Conservation (phyloP, 2,113 vertebrate genomes). For the Alectura lathami region DNA sequence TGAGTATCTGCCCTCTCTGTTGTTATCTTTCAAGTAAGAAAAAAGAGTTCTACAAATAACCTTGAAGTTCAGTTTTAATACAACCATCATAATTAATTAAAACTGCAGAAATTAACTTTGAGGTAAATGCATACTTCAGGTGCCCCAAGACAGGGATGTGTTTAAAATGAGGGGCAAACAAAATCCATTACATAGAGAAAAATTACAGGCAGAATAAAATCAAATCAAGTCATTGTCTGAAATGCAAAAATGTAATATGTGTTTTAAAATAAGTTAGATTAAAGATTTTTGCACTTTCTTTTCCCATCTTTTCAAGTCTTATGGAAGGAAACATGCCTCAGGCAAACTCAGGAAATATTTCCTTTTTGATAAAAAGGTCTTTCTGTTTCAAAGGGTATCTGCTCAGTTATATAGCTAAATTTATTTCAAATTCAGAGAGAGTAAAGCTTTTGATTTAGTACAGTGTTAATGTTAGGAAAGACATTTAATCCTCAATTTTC, state of each 20-base stretch:
- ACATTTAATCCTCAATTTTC: constrained; percentile 19
- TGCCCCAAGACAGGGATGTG: not conserved
- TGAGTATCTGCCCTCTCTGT: not conserved
- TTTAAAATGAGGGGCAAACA: constrained; percentile 39
- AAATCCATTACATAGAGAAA: not conserved
- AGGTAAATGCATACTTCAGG: not conserved
- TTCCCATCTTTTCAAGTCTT: constrained; percentile 13
- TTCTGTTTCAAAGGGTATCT: constrained; percentile 46
- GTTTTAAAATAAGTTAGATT: constrained; percentile 13
- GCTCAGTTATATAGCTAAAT: not conserved
- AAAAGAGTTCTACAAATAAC: not conserved
- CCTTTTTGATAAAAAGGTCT: constrained; percentile 22
- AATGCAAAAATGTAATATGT: constrained; percentile 24
- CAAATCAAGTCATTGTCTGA: constrained; percentile 21
- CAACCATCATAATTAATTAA: constrained; percentile 29
- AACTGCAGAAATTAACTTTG: constrained; percentile 33
- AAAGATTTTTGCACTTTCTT: constrained; percentile 38
- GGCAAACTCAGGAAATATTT: constrained; percentile 13
- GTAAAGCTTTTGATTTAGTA: constrained; percentile 43
- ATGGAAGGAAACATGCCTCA: constrained; percentile 6
- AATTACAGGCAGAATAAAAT: constrained; percentile 13
- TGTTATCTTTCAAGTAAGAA: not conserved
- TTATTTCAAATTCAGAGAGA: constrained; percentile 23
- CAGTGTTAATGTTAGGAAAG: constrained; percentile 16
- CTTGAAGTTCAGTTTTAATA: constrained; percentile 16